Conservation (phyloP, 2,113 vertebrate species). For the Microcebus jonahi region DNA sequence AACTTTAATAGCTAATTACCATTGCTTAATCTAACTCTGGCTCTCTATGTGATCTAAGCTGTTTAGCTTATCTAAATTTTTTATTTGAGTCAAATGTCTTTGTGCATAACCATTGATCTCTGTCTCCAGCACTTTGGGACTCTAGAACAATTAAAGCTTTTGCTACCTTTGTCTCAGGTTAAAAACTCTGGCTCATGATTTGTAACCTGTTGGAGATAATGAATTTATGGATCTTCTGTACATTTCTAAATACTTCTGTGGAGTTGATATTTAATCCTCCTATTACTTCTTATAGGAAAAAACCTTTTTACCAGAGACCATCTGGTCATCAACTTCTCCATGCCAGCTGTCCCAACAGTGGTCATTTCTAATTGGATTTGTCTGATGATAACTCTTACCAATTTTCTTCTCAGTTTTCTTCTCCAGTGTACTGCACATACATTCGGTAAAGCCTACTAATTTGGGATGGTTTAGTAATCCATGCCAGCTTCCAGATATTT, state of each 20-base stretch:
- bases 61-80: not conserved
- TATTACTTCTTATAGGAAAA: not conserved
- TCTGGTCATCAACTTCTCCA: not conserved
- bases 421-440: not conserved
- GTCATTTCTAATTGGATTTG: not conserved
- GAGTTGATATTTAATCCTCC: not conserved
- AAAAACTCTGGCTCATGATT: not conserved
- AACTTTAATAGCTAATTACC: not conserved
- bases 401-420: not conserved
- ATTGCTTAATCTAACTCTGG: not conserved
- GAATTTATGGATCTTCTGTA: slow-evolving; percentile 10
- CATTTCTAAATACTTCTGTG: not conserved
- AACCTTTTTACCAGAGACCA: not conserved
- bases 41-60: not conserved
- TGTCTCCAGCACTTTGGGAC: not conserved
- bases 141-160: not conserved
- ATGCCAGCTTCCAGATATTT: not conserved
- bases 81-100: not conserved
- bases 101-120: not conserved
- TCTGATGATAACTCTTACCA: not conserved
- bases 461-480: not conserved
- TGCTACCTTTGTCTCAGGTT: not conserved
- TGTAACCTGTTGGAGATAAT: not conserved
- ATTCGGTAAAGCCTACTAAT: not conserved
- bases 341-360: not conserved